phyloP scores from a whole-genome alignment of 1,140 invertebrate genomes.

The Pseudomyrmex concolor region DNA sequence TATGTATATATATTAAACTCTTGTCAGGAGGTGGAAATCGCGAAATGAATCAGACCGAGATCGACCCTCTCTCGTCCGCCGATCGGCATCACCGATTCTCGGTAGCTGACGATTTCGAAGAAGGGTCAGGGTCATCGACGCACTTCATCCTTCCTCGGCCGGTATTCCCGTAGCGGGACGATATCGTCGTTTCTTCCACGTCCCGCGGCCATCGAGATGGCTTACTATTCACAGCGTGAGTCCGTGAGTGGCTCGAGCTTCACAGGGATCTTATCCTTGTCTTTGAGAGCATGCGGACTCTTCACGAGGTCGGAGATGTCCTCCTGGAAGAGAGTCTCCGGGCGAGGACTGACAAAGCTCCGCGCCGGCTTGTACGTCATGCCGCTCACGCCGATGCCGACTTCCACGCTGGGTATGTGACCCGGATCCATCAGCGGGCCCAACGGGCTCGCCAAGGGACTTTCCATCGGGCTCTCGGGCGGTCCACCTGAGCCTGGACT shows the following conservation, averaged over 20 bases:
- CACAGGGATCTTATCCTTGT: conserved; percentile 84
- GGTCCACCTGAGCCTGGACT: conserved; percentile 84
- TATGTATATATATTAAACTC: conserved; percentile 44
- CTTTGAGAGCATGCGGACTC: conserved; percentile 83
- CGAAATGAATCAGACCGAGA: conserved; percentile 7
- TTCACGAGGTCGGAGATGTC: conserved; percentile 88
- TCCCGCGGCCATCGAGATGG: conserved; percentile 19
- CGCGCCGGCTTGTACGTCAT: conserved; percentile 88
- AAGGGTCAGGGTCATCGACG: conserved; percentile 33
- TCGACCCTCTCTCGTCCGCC: conserved; percentile 26
- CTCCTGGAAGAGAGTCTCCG: conserved; percentile 88
- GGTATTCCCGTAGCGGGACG: conserved; percentile 18
- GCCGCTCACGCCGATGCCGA: conserved; percentile 87
- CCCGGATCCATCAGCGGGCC: conserved; percentile 82
- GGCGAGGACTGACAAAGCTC: conserved; percentile 86
- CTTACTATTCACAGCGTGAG: conserved; percentile 83
- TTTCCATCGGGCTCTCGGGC: conserved; percentile 84
- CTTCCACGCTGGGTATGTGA: conserved; percentile 85
- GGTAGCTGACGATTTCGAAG: conserved; percentile 22
- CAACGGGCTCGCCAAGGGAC: conserved; percentile 85
- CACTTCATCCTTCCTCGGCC: conserved; percentile 17
- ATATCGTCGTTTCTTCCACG: conserved; percentile 21
- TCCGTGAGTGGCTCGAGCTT: conserved; percentile 84
- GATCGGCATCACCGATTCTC: conserved; percentile 8
- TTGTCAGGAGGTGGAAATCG: conserved; percentile 22